These are phyloP conservation scores for Helleia helle DNA, from an alignment of 2,888 invertebrate genomes.

Conservation along the genomic window DNA sequence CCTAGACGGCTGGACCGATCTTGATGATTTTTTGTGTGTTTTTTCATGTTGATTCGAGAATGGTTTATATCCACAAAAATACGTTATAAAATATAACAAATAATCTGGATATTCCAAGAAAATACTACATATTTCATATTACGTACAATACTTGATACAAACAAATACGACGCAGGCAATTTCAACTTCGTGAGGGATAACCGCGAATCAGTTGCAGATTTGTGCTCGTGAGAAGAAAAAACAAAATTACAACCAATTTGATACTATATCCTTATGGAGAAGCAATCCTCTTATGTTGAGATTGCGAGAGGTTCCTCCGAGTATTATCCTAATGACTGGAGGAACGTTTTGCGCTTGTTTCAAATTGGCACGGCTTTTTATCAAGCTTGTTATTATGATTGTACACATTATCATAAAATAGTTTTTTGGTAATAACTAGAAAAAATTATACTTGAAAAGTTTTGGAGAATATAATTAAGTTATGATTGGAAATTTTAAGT, in stretches of 20 bases:
- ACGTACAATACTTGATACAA: slow-evolving; percentile 22
- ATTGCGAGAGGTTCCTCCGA: slow-evolving; percentile 29
- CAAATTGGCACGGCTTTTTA: slow-evolving; percentile 35
- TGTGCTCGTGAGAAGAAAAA: slow-evolving; percentile 64
- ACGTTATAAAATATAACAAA: too few species aligned
- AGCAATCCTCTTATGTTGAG: slow-evolving; percentile 53
- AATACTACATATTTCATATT: too few species aligned
- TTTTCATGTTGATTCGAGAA: too few species aligned
- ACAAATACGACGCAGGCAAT: slow-evolving; percentile 54
- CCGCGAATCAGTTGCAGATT: slow-evolving; percentile 43
- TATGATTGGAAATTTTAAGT: too few species aligned
- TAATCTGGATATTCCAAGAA: too few species aligned
- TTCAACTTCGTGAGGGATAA: slow-evolving; percentile 48
- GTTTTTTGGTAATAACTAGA: too few species aligned
- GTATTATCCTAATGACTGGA: slow-evolving; percentile 51
- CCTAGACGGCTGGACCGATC: too few species aligned
- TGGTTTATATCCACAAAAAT: too few species aligned
- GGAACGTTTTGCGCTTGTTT: slow-evolving; percentile 48
- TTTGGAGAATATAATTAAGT: too few species aligned
- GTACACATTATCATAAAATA: slow-evolving; percentile 3
- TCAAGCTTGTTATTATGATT: slow-evolving; percentile 43
- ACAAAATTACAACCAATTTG: slow-evolving; percentile 66
- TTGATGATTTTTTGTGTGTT: too few species aligned
- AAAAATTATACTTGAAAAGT: too few species aligned
- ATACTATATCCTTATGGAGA: slow-evolving; percentile 62